Percentiles rank a stretch among this genome's conserved stretches.
Evolutionary conservation across 1,140 invertebrate species (phyloP).

Genomic region (Pogonomyrmex californicus): DNA sequence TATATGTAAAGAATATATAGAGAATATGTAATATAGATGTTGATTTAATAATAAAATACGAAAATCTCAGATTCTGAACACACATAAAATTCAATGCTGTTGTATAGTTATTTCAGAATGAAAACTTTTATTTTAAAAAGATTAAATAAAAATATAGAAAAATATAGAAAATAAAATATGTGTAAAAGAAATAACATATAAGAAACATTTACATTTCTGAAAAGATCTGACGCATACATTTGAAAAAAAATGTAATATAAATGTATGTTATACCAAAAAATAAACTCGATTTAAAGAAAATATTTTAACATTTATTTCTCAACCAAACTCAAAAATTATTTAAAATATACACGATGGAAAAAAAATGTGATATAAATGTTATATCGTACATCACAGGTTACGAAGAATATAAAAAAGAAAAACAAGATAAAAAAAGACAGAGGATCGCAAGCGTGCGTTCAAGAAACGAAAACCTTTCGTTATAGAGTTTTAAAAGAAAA

Average conservation of each 20-base stretch:
- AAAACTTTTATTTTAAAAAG: neutral
- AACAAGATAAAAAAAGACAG: neutral
- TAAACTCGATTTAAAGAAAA: neutral
- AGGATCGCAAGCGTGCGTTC: neutral
- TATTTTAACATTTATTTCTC: neutral
- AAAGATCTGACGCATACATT: neutral
- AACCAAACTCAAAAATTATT: neutral
- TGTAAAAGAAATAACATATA: neutral
- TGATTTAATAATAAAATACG: neutral
- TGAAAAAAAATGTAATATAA: neutral
- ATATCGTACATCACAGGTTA: neutral
- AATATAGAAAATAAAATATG: neutral
- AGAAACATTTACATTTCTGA: neutral
- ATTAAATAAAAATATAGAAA: slow-evolving; percentile 12
- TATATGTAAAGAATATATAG: slow-evolving; percentile 39
- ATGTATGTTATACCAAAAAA: slow-evolving; percentile 19
- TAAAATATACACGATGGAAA: neutral
- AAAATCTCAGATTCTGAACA: neutral
- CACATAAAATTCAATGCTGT: neutral
- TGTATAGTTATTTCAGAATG: neutral
- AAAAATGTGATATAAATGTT: neutral
- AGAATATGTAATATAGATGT: too few relatives aligned
- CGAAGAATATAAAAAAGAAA: neutral
- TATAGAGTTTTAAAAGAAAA: neutral
- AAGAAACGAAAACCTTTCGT: neutral